Base-by-base conservation (phyloP, 2,113 vertebrate species). In the Triplophysa rosa region DNA sequence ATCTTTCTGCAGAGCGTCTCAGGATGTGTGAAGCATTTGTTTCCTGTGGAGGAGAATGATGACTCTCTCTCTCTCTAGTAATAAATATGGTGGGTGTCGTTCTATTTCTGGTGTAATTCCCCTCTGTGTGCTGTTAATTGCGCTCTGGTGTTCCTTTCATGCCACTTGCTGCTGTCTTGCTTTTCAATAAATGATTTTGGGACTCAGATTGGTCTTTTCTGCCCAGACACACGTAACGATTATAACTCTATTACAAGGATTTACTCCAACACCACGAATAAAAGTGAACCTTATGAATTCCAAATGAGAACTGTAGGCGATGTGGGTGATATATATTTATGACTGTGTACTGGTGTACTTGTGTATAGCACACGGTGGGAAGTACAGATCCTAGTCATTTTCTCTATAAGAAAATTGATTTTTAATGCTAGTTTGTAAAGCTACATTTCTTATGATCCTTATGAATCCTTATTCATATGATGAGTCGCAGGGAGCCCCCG, bases 51-150 rank as follows among this genome's bases (percentile, higher is more conserved):
- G 67, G 49, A 72, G 59, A 45, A 58, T 33, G 78, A 84, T 76
- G 58, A 45, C 11, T 9, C 54, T 40, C 49, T 13, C 61, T 56
- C 23, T 58, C 24, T 29, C 58, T 40, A 47, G 72, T 63, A 74
- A 74, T 74, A 92, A 91, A 91, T 84, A 83, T 75, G 59, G 59
- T 56, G 21, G 78, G 72, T 74, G 61, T 33, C 47, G 47, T 62
- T 70, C 78, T 64, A 63, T 71, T 65, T 42, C 52, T n/a, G 59
- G 62, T 26, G 52, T 59, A 65, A 67, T 74, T 49, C 63, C 47
- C 79, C 42, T 78, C 68, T 63, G 70, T 47, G 21, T 40, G 52
- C 37, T 71, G 23, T 56, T 45, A 59, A 73, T 75, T 67, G 49
- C 19, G 0, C 54, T 69, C 77, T 69, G 56, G n/a, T 29, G 45